Base-by-base conservation (phyloP, 2,888 invertebrate species). In the Platycheirus rosarum region DNA sequence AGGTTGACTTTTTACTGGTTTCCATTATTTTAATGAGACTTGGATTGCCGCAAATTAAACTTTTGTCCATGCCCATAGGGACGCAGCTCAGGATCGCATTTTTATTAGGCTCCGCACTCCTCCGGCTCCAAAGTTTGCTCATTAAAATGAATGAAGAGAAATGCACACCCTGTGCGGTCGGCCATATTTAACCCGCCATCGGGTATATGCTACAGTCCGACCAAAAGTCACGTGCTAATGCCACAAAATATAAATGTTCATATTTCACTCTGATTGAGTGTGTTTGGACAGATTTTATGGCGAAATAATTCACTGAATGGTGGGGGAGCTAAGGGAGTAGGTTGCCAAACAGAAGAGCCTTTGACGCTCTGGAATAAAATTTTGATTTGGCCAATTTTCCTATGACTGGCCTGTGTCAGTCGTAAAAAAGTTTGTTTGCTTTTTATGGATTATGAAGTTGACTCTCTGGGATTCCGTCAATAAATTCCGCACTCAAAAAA, bases 161-260 rank as follows among this genome's bases (percentile, higher is more conserved):
- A 46, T 46, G 70, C 46, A 35, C 44, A n/a, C 49, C 37, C 29
- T 32, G 29, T 32, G 29, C 29, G 80, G 66, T 73, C 40, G 40
- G 14, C 23, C 14, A 57, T 70, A 66, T 60, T 40, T 62, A 55
- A 32, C 29, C 5, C 29, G n/a, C n/a, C n/a, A 26, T 26, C 26
- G 26, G 26, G 6, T n/a, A n/a, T 23, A 4, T 23, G 7, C 29
- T 8, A 32, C 37, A 62, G 53, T 55, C 55, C 37, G 40, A 44
- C 77, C 53, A 55, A 82, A 82, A 82, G 82, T 82, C 82, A 82
- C 82, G 82, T 82, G 71, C 82, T 69, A 55, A 77, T 77, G 77
- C 82, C 82, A 49, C 77, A 82, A 77, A 73, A 82, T 77, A 77
- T 77, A 68, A 82, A n/a, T 77, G 71, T 82, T 77, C 62, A 71